These are phyloP conservation scores for Paralichthys olivaceus DNA, from an alignment of 2,113 vertebrate genomes.

Conservation along the genomic window DNA sequence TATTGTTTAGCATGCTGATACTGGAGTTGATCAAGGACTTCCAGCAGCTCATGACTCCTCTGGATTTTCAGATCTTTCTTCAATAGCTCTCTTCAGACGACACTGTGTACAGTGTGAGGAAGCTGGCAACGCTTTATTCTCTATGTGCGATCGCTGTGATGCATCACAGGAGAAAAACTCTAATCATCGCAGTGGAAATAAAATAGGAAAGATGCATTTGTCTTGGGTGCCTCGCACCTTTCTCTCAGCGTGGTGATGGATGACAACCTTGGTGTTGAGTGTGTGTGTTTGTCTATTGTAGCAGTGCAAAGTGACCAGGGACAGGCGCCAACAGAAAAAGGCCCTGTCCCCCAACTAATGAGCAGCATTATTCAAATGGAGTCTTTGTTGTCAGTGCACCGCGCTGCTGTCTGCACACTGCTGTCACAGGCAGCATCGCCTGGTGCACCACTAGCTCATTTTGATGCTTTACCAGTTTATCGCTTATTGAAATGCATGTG, in stretches of 20 bases:
- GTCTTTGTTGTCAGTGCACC: slow-evolving; percentile 76
- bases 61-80: slow-evolving; percentile 59
- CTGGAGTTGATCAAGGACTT: slow-evolving; percentile 39
- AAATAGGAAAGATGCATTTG: slow-evolving; percentile 61
- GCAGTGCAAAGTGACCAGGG: slow-evolving; percentile 80
- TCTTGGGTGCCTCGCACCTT: slow-evolving; percentile 61
- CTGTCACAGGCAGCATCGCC: slow-evolving; percentile 59
- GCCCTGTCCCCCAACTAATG: slow-evolving; percentile 77
- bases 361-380: slow-evolving; percentile 83
- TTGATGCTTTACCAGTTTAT: slow-evolving; percentile 59
- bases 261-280: slow-evolving; percentile 75
- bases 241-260: slow-evolving; percentile 71
- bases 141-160: slow-evolving; percentile 41
- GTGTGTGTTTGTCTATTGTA: slow-evolving; percentile 77
- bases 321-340: slow-evolving; percentile 76
- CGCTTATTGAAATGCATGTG: slow-evolving; percentile 48
- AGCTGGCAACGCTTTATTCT: slow-evolving; percentile 59
- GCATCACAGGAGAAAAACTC: slow-evolving; percentile 55
- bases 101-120: slow-evolving; percentile 38
- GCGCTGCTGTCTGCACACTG: slow-evolving; percentile 46
- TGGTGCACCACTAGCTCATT: slow-evolving; percentile 53
- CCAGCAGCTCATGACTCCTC: slow-evolving; percentile 34
- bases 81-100: slow-evolving; percentile 34
- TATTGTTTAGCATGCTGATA: slow-evolving; percentile 44
- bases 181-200: slow-evolving; percentile 62